These are phyloP conservation scores for Acrobasis repandana DNA, from an alignment of 2,888 invertebrate genomes.

Conservation along the genomic window DNA sequence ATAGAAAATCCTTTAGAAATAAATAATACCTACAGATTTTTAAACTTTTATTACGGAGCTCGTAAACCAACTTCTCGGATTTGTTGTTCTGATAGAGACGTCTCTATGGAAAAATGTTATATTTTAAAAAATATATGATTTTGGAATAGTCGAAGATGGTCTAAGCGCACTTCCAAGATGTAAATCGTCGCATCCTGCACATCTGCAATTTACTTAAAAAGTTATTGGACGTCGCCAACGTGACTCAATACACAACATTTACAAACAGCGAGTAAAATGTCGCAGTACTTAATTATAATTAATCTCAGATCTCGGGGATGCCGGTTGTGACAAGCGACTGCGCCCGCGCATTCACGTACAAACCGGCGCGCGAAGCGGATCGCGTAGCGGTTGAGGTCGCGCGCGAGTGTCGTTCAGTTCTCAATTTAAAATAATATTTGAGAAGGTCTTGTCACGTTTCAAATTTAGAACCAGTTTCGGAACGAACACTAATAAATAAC, in stretches of 20 bases:
- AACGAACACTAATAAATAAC: neutral
- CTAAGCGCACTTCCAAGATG: too few species aligned
- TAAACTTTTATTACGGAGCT: too few species aligned
- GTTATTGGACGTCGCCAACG: neutral
- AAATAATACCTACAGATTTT: too few species aligned
- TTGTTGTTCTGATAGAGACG: too few species aligned
- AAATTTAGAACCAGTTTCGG: conserved; percentile 26
- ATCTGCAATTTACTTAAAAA: neutral
- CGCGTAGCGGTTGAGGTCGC: conserved; percentile 73
- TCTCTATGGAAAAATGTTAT: too few species aligned
- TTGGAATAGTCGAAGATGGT: too few species aligned
- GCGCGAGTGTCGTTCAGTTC: conserved; percentile 41
- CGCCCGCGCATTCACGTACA: conserved; percentile 53
- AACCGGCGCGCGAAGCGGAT: conserved; percentile 74
- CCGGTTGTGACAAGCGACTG: conserved; percentile 9
- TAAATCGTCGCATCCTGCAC: neutral
- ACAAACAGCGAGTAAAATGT: conserved; percentile 8
- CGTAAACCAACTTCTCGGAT: too few species aligned
- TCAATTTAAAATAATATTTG: conserved; percentile 5
- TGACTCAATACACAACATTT: conserved; percentile 4
- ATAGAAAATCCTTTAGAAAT: too few species aligned
- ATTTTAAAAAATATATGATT: too few species aligned
- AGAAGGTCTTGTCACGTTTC: conserved; percentile 21
- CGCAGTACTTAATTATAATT: conserved; percentile 5
- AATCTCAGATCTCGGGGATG: conserved; percentile 5